Base-by-base conservation (phyloP, 2,888 invertebrate genomes). In the Eumacrocentrus americanus region DNA sequence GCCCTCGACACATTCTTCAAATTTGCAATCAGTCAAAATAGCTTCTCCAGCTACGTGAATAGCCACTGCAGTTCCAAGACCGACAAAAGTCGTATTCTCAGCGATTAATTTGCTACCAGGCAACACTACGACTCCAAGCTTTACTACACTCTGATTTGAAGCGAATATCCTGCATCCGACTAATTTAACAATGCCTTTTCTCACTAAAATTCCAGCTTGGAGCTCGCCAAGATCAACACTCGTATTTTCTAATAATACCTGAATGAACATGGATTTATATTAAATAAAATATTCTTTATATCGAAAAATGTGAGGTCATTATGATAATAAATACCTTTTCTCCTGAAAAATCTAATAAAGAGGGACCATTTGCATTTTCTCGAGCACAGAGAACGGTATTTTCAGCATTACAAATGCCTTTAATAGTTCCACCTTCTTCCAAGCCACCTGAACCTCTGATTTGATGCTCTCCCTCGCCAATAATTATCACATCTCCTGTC, bases 121-220 rank as follows among this genome's bases (percentile, higher is more conserved):
- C 68, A 84, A 71, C 47, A 83, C 83, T n/a, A 86, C 81, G 22
- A 87, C 81, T 18, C 85, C 86, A 68, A 85, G 82, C 69, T 84
- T 84, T 1, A 84, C 84, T 4, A 83, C 82, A 1, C 84, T 84
- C 42, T 79, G 76, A 37, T 81, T 82, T 68, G 84, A 80, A 1
- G 84, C 84, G 38, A 82, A 68, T 48, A 88, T 73, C 64, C 76
- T 81, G 68, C 87, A 87, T 65, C 84, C 83, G 44, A 75, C 80
- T 52, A 88, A 68, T 11, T 72, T 76, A 0, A 85, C 70, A 20
- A 75, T 81, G 11, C 87, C 87, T 63, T 75, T 77, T 53, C 86
- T 81, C 5, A 83, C 73, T 11, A 85, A 67, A 52, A 86, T 79
- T 7, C 84, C 87, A 48, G 82, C 83, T 53, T 84, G 83, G 5